Conservation (phyloP, 1,140 invertebrate genomes). For the Dendroctonus ponderosae region DNA sequence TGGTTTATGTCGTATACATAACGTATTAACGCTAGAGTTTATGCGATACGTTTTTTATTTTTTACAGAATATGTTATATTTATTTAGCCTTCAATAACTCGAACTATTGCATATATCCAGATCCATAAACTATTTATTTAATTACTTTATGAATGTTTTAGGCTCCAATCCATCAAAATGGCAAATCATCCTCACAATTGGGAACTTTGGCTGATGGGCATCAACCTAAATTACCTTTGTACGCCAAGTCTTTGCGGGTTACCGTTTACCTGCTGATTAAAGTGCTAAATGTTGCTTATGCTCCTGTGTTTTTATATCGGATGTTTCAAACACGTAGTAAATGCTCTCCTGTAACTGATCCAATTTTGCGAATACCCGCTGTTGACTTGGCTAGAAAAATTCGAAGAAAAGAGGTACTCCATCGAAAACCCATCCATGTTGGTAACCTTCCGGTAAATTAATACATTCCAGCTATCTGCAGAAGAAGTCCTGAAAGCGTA, state of each 20-base stretch:
- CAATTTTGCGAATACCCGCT: constrained; percentile 32
- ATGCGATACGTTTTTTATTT: too few relatives aligned
- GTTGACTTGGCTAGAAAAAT: constrained; percentile 38
- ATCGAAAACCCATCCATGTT: not conserved
- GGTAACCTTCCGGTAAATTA: not conserved
- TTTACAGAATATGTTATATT: too few relatives aligned
- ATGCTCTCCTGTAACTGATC: constrained; percentile 33
- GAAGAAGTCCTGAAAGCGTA: constrained; percentile 64
- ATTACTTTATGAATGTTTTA: too few relatives aligned
- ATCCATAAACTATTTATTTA: too few relatives aligned
- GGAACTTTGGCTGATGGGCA: not conserved
- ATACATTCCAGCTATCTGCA: constrained; percentile 54
- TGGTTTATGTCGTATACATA: too few relatives aligned
- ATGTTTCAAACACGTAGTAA: constrained; percentile 28
- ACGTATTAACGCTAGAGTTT: too few relatives aligned
- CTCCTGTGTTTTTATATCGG: constrained; percentile 33
- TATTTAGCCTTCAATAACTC: too few relatives aligned
- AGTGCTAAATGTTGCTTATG: constrained; percentile 22
- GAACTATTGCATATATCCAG: too few relatives aligned
- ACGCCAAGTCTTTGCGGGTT: not conserved
- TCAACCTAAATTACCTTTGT: not conserved
- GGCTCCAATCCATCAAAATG: too few relatives aligned
- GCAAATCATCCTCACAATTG: too few relatives aligned
- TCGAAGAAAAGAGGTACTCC: constrained; percentile 36
- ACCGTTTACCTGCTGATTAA: constrained; percentile 16